Evolutionary conservation across 2,888 invertebrate genomes (phyloP).

Genomic region (Watsonalla binaria): DNA sequence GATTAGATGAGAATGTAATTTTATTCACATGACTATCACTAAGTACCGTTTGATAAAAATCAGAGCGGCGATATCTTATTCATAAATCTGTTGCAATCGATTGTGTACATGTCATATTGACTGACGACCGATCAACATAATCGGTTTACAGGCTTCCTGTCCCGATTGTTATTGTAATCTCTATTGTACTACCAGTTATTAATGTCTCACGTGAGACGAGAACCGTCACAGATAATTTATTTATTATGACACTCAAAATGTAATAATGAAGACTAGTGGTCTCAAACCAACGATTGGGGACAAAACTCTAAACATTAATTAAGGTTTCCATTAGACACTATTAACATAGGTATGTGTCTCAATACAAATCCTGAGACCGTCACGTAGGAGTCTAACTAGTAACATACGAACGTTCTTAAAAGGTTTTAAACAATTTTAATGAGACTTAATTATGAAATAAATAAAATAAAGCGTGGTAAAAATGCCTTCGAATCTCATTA

Average conservation of each 20-base stretch:
- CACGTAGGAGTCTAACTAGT: constrained; percentile 36
- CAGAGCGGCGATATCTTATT: constrained; percentile 54
- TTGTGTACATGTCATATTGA: constrained; percentile 63
- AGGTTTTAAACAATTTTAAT: not conserved
- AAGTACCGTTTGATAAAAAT: constrained; percentile 53
- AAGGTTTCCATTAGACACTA: constrained; percentile 45
- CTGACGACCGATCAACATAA: constrained; percentile 68
- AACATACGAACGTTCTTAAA: constrained; percentile 14
- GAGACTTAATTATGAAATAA: not conserved
- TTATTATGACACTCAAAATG: constrained; percentile 27
- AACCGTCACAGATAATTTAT: constrained; percentile 53
- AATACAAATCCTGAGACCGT: constrained; percentile 27
- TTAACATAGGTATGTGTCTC: constrained; percentile 30
- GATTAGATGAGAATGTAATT: constrained; percentile 18
- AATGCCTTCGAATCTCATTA: not conserved
- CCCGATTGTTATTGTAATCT: constrained; percentile 66
- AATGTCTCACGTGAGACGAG: constrained; percentile 49
- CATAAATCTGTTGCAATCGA: constrained; percentile 60
- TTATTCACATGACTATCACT: constrained; percentile 27
- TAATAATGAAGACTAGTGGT: constrained; percentile 45
- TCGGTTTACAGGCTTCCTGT: constrained; percentile 72
- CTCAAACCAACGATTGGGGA: constrained; percentile 42
- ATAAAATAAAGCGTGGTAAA: not conserved
- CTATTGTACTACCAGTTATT: constrained; percentile 67
- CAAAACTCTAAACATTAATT: constrained; percentile 57